Percentiles rank a stretch among this genome's conserved stretches.
Conservation (phyloP, 2,113 vertebrate genomes). For the Eptesicus fuscus region DNA sequence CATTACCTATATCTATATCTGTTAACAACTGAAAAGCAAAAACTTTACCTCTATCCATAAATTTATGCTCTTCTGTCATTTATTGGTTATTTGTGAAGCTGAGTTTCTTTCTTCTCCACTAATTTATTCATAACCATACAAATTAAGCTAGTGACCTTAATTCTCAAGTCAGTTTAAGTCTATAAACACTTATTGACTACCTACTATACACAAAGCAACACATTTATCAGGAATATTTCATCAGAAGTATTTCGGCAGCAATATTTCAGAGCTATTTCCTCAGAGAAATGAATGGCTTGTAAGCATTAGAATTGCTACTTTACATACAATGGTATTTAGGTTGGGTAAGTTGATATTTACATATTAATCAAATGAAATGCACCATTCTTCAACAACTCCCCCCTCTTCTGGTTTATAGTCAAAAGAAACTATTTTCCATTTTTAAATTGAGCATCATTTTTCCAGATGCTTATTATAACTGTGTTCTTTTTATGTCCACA, state of each 20-base stretch:
- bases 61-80: neutral
- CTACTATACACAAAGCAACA: neutral
- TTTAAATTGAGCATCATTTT: neutral
- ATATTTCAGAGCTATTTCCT: neutral
- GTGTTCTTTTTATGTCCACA: neutral
- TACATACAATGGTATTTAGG: neutral
- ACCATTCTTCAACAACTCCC: neutral
- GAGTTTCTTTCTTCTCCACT: neutral
- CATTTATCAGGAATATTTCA: slow-evolving; percentile 29
- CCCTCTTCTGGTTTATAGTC: neutral
- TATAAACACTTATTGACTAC: neutral
- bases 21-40: neutral
- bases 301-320: neutral
- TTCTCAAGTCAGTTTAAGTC: neutral
- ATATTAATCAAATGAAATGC: slow-evolving; percentile 26
- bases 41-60: neutral
- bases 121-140: neutral
- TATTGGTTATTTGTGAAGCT: slow-evolving; percentile 20
- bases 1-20: neutral
- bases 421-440: slow-evolving; percentile 11
- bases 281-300: neutral
- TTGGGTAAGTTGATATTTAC: neutral
- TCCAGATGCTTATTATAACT: neutral
- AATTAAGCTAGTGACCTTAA: neutral
- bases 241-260: neutral